Conservation (phyloP, 2,113 vertebrate genomes). For the Jacana jacana region DNA sequence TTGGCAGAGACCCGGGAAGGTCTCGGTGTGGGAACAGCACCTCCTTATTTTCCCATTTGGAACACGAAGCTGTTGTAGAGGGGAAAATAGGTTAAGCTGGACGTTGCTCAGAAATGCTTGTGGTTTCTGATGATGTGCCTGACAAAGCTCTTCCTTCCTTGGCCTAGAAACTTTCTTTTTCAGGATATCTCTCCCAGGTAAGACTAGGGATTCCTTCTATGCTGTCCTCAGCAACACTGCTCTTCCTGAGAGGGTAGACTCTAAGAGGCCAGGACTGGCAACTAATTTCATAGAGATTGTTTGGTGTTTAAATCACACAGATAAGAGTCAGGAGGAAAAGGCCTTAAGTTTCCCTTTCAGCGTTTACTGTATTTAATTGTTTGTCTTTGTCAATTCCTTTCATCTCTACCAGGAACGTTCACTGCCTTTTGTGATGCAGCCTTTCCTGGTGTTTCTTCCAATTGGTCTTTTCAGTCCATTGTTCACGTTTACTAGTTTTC, state of each 20-base stretch:
- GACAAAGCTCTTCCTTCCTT: neutral
- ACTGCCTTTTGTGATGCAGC: neutral
- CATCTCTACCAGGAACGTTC: neutral
- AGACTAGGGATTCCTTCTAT: neutral
- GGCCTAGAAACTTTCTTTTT: neutral
- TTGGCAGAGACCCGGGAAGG: neutral
- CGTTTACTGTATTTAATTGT: neutral
- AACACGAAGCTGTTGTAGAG: neutral
- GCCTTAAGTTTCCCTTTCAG: neutral
- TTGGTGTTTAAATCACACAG: neutral
- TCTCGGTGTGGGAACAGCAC: neutral
- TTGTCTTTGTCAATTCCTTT: neutral
- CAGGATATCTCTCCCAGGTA: neutral
- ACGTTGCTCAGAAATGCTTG: neutral
- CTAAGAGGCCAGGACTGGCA: neutral
- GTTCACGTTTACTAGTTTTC: neutral
- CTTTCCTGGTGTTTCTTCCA: neutral
- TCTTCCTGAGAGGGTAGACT: neutral
- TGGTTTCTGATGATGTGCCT: neutral
- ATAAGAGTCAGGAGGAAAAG: neutral
- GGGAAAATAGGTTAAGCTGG: neutral
- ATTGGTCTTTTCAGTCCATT: neutral
- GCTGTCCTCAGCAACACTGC: neutral
- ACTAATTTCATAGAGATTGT: neutral
- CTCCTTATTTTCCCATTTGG: neutral